A percentile compares a stretch with the other conserved stretches of the same genome.
Conservation (phyloP, 53 echinoderm and acorn worm genomes). For the Pentamera pediparva region DNA sequence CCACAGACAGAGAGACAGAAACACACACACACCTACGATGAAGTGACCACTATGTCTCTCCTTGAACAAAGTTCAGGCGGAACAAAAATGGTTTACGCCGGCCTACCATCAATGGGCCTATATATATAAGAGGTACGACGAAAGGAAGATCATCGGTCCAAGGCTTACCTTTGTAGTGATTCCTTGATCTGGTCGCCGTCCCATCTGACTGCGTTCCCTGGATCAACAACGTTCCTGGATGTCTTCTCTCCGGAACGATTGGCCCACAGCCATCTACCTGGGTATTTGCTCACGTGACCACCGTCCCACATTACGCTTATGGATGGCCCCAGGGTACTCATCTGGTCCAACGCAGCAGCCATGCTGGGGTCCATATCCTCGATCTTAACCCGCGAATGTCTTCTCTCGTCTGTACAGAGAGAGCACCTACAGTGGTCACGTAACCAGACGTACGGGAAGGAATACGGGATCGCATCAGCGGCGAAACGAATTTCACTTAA, state of each 20-base stretch:
- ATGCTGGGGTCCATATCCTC: constrained; percentile 8
- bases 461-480: background rate
- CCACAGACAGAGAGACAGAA: too few species aligned
- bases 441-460: constrained; percentile 7
- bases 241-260: background rate
- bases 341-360: background rate
- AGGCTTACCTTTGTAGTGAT: constrained; percentile 3
- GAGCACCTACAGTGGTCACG: constrained; percentile 12
- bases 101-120: too few species aligned
- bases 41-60: too few species aligned
- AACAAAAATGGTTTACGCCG: too few species aligned
- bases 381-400: background rate
- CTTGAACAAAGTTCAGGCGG: too few species aligned
- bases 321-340: background rate
- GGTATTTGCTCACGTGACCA: constrained; percentile 8
- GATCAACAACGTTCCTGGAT: background rate
- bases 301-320: constrained; percentile 2
- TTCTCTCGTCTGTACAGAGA: background rate
- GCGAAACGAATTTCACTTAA: constrained; percentile 23
- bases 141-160: background rate
- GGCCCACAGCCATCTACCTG: constrained; percentile 17
- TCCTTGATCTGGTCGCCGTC: constrained; percentile 1
- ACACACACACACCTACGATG: too few species aligned
- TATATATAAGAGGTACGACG: background rate
- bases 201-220: constrained; percentile 4